Conservation (phyloP, 2,888 invertebrate genomes). For the Lycia hirtaria region DNA sequence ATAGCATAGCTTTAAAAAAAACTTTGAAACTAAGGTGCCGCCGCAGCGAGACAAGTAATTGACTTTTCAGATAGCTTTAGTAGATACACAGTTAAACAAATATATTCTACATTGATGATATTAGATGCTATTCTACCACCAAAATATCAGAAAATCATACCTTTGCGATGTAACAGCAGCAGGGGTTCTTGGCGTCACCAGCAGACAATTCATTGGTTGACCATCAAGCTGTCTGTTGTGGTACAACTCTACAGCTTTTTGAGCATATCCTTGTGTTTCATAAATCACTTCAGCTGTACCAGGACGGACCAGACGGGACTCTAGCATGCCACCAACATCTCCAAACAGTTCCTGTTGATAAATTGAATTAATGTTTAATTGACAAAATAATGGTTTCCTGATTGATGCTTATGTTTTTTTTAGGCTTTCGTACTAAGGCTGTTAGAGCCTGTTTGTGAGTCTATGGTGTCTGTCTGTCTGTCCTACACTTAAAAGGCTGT, state of each 20-base stretch:
- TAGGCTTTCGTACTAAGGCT: too few species aligned
- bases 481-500: not conserved
- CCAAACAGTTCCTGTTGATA: slow-evolving; percentile 93
- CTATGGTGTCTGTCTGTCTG: not conserved
- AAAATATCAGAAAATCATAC: slow-evolving; percentile 43
- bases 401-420: too few species aligned
- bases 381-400: too few species aligned
- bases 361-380: too few species aligned
- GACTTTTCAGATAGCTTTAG: too few species aligned
- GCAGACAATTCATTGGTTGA: slow-evolving; percentile 95
- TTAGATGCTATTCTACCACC: too few species aligned
- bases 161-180: slow-evolving; percentile 49
- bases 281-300: slow-evolving; percentile 97
- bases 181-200: slow-evolving; percentile 89
- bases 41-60: too few species aligned
- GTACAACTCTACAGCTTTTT: slow-evolving; percentile 96
- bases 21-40: too few species aligned
- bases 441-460: too few species aligned
- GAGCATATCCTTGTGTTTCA: slow-evolving; percentile 93
- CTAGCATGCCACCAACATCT: slow-evolving; percentile 94
- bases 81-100: too few species aligned
- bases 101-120: too few species aligned
- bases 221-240: slow-evolving; percentile 97
- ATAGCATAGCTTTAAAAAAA: too few species aligned
- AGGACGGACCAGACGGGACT: slow-evolving; percentile 93